A percentile compares a stretch with the other conserved stretches of the same genome.
These are phyloP conservation scores for Eufriesea mexicana DNA, from an alignment of 1,140 invertebrate genomes.

Conservation along the genomic window DNA sequence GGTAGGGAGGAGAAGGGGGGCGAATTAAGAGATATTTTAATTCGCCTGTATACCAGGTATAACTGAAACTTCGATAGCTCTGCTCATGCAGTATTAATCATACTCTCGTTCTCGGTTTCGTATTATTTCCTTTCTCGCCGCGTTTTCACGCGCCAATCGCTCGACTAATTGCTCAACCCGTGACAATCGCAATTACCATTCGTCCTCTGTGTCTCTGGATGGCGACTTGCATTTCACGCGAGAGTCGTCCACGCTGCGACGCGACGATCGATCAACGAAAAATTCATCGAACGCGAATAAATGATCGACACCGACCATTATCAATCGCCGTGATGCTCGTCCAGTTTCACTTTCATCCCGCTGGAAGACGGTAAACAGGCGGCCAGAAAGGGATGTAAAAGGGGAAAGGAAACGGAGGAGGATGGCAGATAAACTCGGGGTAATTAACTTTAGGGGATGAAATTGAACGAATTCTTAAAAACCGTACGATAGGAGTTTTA, in stretches of 20 bases:
- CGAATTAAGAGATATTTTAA: constrained; percentile 1
- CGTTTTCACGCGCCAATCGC: constrained; percentile 21
- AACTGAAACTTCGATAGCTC: constrained; percentile 7
- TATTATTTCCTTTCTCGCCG: constrained; percentile 24
- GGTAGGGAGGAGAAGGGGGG: not conserved
- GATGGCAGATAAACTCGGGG: not conserved
- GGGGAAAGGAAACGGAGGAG: not conserved
- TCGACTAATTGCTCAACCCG: constrained; percentile 32
- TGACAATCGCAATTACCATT: constrained; percentile 24
- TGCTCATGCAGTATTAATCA: constrained; percentile 21
- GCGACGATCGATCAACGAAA: constrained; percentile 14
- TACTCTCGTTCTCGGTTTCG: constrained; percentile 19
- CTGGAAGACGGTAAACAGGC: not conserved
- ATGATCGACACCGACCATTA: constrained; percentile 9
- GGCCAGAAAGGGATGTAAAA: not conserved
- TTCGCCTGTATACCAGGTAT: not conserved
- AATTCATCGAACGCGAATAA: constrained; percentile 26
- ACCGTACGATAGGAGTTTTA: constrained; percentile 33
- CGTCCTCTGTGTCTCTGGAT: not conserved
- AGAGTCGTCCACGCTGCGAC: not conserved
- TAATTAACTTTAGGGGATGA: constrained; percentile 7
- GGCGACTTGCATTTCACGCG: not conserved
- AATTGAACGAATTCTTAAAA: constrained; percentile 36
- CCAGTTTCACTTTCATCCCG: not conserved
- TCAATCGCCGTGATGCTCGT: not conserved